Evolutionary conservation across 2,888 invertebrate species (phyloP), one percentile per base, ranked within the genome.

Genomic region (Stratiomys singularior): DNA sequence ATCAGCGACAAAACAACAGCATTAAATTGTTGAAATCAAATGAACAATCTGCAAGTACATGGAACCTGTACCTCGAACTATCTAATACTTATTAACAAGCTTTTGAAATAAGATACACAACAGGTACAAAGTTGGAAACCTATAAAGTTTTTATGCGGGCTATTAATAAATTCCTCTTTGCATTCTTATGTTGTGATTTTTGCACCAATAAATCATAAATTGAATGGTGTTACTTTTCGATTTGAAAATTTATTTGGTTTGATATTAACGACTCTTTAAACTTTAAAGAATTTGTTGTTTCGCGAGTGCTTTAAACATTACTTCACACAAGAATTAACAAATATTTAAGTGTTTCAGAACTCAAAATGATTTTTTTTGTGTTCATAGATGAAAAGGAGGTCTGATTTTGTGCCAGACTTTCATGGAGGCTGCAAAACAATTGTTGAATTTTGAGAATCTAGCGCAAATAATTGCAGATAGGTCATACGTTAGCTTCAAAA

Each of bases 141-240:
- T 66, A 37, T 66, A 7, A 30, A 66, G 66, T 66, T 66, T 66
- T 72, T 52, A 72, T 72, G 71, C 71, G 71, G 56, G 56, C 52
- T 28, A 72, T 72, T 72, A 72, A 72, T 52, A 72, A 47, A 72
- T 72, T 72, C 71, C 56, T 5, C 28, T 4, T 27, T 23, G 18
- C 18, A 72, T 52, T 25, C 30, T 25, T 5, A 72, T 18, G 23
- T 28, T 72, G 56, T 71, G 5, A 47, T 56, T 72, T 72, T 72
- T 56, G 71, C 28, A 56, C 28, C 52, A 72, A 72, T 72, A 72
- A 72, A 72, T 72, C 71, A 72, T 72, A 52, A 27, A 46, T 72
- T 56, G 37, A 63, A 63, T 21, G 25, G 7, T 72, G 47, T 72
- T 72, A 28, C 18, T 25, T 72, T 28, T 27, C 15, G 28, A 72